phyloP scores from a whole-genome alignment of 1,140 invertebrate species.

The Mya arenaria region DNA sequence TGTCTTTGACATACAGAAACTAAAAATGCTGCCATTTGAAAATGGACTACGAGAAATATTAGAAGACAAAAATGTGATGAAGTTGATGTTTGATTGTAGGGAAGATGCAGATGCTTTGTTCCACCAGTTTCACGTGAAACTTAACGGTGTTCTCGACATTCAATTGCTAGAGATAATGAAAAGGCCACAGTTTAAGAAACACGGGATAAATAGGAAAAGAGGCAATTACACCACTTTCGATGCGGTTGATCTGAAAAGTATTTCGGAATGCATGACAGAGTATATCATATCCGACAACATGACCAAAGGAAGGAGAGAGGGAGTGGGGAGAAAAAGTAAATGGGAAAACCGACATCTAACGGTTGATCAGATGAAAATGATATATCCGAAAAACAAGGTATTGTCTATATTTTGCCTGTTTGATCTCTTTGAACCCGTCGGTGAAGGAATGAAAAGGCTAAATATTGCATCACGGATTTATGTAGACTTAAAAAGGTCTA shows the following conservation, averaged over 20 bases:
- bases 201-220: too few relatives aligned
- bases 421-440: background rate
- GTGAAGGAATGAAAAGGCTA: background rate
- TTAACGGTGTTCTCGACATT: conserved; percentile 32
- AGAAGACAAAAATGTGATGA: conserved; percentile 6
- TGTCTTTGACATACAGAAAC: conserved; percentile 23
- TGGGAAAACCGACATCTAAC: conserved; percentile 25
- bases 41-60: conserved; percentile 11
- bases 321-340: too few relatives aligned
- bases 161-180: conserved; percentile 38
- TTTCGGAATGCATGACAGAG: too few relatives aligned
- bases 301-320: too few relatives aligned
- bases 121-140: conserved; percentile 20
- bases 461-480: conserved; percentile 1
- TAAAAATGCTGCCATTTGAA: conserved; percentile 9
- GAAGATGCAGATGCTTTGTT: conserved; percentile 24
- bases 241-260: too few relatives aligned
- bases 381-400: background rate
- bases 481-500: too few relatives aligned
- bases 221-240: too few relatives aligned
- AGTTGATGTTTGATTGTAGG: conserved; percentile 49
- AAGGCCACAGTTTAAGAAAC: background rate
- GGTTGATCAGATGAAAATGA: background rate
- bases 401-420: background rate
- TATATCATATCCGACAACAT: too few relatives aligned